Base-by-base conservation (phyloP, 2,113 vertebrate genomes). In the Toxotes jaculatrix region DNA sequence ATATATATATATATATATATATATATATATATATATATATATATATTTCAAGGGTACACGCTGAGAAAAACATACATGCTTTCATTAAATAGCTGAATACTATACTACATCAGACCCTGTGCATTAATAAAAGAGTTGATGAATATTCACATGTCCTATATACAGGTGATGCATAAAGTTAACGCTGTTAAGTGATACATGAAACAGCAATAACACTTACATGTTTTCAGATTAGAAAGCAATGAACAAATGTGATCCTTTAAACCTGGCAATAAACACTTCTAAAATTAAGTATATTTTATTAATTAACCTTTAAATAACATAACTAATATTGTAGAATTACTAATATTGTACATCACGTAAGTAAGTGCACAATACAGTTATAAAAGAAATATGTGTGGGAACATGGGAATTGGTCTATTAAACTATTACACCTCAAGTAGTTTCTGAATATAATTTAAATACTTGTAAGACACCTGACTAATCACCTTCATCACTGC, bases 401-500 rank as follows among this genome's bases (percentile, higher is more conserved):
- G 19, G 8, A 23, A 43, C 9, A 9, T 16, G 7, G 8, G 3
- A 31, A 0, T 14, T 53, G 13, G 38, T 19, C 32, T 16, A 51
- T 56, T 0, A 80, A 49, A 59, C 19, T n/a, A 45, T 63, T 31
- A 47, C 9, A n/a, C 27, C 31, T 4, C 13, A 38, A n/a, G 7
- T 55, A 32, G 36, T 71, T 43, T 57, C 31, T 73, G 61, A 56
- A 38, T 49, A 31, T 13, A 23, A 23, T 63, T 60, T 6, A 8
- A 45, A 69, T 66, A 61, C 70, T 70, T 70, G 27, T 4, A 36
- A 76, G 62, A 12, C 23, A 31, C 36, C 10, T 74, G 16, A 42
- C 14, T 71, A 19, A 40, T 65, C 31, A 47, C 42, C 43, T 43
- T 43, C 0, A 3, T 59, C 10, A 16, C 34, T 34, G 19, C 13